Conservation (phyloP, 2,888 invertebrate species). For the Aelia acuminata region DNA sequence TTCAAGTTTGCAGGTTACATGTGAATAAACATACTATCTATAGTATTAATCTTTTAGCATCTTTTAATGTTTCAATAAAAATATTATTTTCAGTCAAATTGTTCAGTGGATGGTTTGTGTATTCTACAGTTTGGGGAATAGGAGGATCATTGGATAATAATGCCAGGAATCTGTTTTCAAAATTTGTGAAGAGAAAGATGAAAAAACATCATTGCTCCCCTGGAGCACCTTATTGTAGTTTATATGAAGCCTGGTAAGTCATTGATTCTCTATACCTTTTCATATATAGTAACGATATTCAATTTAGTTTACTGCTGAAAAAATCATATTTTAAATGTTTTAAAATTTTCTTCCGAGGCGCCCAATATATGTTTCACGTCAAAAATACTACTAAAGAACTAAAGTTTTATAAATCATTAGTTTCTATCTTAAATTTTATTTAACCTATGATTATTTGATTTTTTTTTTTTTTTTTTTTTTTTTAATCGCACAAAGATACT, state of each 20-base stretch:
- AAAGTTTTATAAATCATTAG: no score
- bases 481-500: no score
- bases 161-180: background rate
- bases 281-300: no score
- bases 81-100: background rate
- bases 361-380: no score
- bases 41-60: background rate
- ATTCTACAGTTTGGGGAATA: slow-evolving; percentile 13
- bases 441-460: no score
- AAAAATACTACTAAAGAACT: no score
- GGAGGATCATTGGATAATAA: background rate
- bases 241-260: slow-evolving; percentile 41
- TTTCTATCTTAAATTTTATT: no score
- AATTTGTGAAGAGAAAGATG: background rate
- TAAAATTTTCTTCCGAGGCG: no score
- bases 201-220: background rate
- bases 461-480: no score
- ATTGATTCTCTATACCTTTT: background rate
- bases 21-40: background rate
- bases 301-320: no score
- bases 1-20: no score
- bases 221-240: background rate
- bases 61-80: background rate
- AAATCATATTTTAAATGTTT: no score
- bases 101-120: slow-evolving; percentile 38